Evolutionary conservation across 30 jellyfish, hydroid and myxozoan genomes (phyloP).

Genomic region (Aurelia aurita complex sp. Pacific): DNA sequence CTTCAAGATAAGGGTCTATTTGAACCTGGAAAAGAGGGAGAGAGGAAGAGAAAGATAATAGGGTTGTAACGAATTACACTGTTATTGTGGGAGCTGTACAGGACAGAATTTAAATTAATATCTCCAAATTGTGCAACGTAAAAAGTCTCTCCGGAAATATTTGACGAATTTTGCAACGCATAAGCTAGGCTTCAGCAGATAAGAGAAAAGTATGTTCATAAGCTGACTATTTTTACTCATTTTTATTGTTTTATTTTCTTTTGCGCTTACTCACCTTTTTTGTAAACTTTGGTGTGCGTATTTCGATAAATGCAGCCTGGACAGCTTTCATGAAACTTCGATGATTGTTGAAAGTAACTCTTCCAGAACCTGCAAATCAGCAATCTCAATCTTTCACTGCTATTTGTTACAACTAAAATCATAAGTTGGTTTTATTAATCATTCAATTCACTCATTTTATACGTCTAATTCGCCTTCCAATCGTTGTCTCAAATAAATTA

Average conservation of each 20-base stretch:
- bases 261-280: slow-evolving; percentile 64
- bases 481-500: no score
- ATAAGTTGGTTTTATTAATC: neutral
- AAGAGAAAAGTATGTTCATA: no score
- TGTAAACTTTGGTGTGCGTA: slow-evolving; percentile 88
- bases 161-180: no score
- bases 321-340: slow-evolving; percentile 97
- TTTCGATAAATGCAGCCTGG: slow-evolving; percentile 96
- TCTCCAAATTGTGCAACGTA: no score
- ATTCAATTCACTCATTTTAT: neutral
- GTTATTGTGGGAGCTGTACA: no score
- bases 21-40: slow-evolving; percentile 73
- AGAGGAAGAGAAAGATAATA: no score
- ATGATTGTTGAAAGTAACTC: slow-evolving; percentile 91
- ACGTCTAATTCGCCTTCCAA: no score
- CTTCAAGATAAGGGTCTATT: slow-evolving; percentile 97
- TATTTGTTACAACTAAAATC: neutral
- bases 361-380: slow-evolving; percentile 83
- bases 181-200: no score
- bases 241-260: neutral
- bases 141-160: no score
- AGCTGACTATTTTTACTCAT: neutral
- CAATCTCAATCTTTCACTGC: no score
- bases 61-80: no score
- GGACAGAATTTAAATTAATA: no score